Evolutionary conservation across 1,140 invertebrate genomes (phyloP), one percentile per base, ranked within the genome.

Genomic region (Papilio dardanus): DNA sequence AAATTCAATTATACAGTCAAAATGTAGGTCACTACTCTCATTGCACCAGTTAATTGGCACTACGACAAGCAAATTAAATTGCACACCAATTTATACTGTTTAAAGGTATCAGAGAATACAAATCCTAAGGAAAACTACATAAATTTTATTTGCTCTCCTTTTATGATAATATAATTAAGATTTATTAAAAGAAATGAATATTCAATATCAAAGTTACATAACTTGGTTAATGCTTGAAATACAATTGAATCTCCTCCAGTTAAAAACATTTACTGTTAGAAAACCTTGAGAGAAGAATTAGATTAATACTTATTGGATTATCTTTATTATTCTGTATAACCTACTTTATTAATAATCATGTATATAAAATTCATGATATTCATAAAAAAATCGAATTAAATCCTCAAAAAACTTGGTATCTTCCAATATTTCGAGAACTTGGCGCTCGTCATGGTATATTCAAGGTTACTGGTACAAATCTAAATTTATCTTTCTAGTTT

Each of bases 401-500:
- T 54, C 24, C 19, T 46, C 19, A 4, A 12, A 28, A 30, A 62
- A 30, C 54, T 62, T 30, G 54, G 46, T 62, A 62, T 62, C 12
- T 62, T 28, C 54, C 8, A 71, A 71, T 24, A 33, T 37, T 69
- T 46, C 28, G 69, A 71, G 40, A 21, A 31, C 42, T 71, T 71
- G 69, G 69, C 69, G 37, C 69, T 50, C 69, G 69, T 28, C 28
- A 71, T 71, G 28, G 42, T 71, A 46, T 50, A 28, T 71, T 50
- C 69, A 71, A 71, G 69, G 69, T 71, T 71, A 71, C 28, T 62
- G 21, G 50, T 28, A 54, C 54, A 62, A 12, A 28, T 62, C 54
- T 69, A 69, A 69, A 42, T 69, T 69, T 69, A 69, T 16, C 54
- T 14, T 62, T 62, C 24, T 1, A 62, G 54, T 62, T 62, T 28